Percentiles rank a stretch among this genome's conserved stretches.
phyloP scores from a whole-genome alignment of 1,140 invertebrate species.

The Littorina saxatilis region DNA sequence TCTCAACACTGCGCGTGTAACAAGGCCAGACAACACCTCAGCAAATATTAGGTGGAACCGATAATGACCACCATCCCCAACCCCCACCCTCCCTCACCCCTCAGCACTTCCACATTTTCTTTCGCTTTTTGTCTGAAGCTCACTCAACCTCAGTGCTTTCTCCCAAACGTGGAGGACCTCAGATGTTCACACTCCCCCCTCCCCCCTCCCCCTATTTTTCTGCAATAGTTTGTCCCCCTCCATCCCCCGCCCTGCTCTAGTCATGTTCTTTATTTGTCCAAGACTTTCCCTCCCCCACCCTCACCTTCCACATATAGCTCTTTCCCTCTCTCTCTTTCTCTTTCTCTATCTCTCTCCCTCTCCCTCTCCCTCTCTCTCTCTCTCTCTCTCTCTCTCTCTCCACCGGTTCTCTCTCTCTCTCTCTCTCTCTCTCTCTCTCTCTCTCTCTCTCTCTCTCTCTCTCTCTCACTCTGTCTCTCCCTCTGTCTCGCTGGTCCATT shows the following conservation, averaged over 20 bases:
- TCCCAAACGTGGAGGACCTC: not conserved
- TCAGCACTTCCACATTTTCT: not conserved
- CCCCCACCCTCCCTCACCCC: not conserved
- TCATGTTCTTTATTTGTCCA: not conserved
- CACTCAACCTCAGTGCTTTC: not conserved
- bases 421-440: conserved; percentile 1
- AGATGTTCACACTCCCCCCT: not conserved
- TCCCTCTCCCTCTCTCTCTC: not conserved
- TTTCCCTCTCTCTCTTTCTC: not conserved
- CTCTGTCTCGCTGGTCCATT: not conserved
- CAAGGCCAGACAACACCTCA: not conserved
- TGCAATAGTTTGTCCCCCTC: not conserved
- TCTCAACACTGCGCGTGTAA: not conserved
- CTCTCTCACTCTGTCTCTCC: not conserved
- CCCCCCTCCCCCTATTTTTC: not conserved
- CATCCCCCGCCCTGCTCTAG: not conserved
- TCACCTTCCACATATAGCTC: not conserved
- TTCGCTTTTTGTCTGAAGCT: not conserved
- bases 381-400: conserved; percentile 6
- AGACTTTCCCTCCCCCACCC: not conserved
- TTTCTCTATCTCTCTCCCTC: not conserved
- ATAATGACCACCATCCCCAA: not conserved
- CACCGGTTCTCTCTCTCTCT: not conserved
- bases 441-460: not conserved
- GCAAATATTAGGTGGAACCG: not conserved